Conservation (phyloP, 2,113 vertebrate species). For the Oophaga pumilio region DNA sequence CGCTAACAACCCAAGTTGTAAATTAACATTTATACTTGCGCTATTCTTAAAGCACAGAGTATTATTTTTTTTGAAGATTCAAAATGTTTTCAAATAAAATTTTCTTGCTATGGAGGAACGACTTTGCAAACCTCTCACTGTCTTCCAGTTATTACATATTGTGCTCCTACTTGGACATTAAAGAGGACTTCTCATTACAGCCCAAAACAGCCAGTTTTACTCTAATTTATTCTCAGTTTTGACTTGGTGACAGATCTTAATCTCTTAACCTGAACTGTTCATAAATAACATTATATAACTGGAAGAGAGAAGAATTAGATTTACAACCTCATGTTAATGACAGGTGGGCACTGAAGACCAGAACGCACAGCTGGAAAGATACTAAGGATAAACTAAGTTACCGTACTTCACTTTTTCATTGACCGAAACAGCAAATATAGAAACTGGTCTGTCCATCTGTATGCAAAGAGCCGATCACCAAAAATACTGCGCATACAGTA, state of each 20-base stretch:
- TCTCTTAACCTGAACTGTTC: not conserved
- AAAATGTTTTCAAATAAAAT: not conserved
- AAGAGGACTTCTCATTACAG: too few relatives aligned
- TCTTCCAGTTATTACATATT: not conserved
- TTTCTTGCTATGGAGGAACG: not conserved
- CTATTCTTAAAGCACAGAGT: not conserved
- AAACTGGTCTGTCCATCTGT: too few relatives aligned
- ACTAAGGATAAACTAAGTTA: not conserved
- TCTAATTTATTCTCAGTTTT: too few relatives aligned
- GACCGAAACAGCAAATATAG: too few relatives aligned
- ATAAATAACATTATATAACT: slow-evolving; percentile 4
- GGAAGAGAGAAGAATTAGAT: not conserved
- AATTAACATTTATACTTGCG: not conserved
- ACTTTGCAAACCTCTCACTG: not conserved
- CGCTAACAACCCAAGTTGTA: too few relatives aligned
- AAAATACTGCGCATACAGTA: too few relatives aligned
- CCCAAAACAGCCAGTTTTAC: too few relatives aligned
- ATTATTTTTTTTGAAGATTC: not conserved
- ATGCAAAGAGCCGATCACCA: too few relatives aligned
- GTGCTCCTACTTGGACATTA: not conserved
- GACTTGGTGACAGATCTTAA: too few relatives aligned
- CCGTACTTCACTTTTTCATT: not conserved
- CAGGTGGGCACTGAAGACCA: not conserved
- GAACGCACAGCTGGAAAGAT: not conserved
- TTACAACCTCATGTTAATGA: not conserved